A percentile compares a stretch with the other conserved stretches of the same genome.
phyloP scores from a whole-genome alignment of 2,888 invertebrate genomes.

The Scaptomyza flava region DNA sequence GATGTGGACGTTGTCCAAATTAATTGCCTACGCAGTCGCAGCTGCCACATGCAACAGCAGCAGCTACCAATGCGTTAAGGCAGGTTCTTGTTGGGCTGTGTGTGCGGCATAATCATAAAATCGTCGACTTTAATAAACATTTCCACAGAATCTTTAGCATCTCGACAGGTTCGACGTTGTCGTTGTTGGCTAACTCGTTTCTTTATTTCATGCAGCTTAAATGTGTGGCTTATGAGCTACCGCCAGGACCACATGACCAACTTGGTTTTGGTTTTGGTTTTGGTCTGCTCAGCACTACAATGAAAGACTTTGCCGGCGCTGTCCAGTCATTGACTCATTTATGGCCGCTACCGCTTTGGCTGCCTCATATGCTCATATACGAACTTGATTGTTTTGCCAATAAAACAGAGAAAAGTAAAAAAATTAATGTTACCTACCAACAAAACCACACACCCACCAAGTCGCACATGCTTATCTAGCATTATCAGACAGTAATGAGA shows the following conservation, averaged over 20 bases:
- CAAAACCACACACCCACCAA: constrained; percentile 39
- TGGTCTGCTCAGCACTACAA: constrained; percentile 30
- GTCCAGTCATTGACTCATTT: constrained; percentile 72
- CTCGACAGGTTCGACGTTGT: constrained; percentile 43
- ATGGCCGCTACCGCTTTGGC: constrained; percentile 53
- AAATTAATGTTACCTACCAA: constrained; percentile 60
- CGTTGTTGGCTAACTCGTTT: constrained; percentile 69
- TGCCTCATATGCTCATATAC: constrained; percentile 51
- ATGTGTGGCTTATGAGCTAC: constrained; percentile 65
- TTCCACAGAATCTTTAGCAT: constrained; percentile 80
- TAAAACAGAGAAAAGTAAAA: constrained; percentile 66
- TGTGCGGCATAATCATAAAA: constrained; percentile 80
- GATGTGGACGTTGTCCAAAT: constrained; percentile 70
- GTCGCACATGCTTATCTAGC: constrained; percentile 6
- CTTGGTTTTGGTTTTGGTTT: constrained; percentile 20
- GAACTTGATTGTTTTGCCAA: constrained; percentile 52
- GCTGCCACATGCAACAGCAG: constrained; percentile 13
- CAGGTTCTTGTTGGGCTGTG: constrained; percentile 20
- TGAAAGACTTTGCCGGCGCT: constrained; percentile 11
- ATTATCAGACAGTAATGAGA: constrained; percentile 37
- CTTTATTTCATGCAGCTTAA: constrained; percentile 69
- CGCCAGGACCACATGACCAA: constrained; percentile 39
- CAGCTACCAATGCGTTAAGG: constrained; percentile 28
- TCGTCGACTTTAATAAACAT: constrained; percentile 79
- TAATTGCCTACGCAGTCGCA: constrained; percentile 76